Percentiles rank a stretch among this genome's conserved stretches.
Conservation (phyloP, 2,797 vertebrate genomes). For the Sebastes paucispinis region DNA sequence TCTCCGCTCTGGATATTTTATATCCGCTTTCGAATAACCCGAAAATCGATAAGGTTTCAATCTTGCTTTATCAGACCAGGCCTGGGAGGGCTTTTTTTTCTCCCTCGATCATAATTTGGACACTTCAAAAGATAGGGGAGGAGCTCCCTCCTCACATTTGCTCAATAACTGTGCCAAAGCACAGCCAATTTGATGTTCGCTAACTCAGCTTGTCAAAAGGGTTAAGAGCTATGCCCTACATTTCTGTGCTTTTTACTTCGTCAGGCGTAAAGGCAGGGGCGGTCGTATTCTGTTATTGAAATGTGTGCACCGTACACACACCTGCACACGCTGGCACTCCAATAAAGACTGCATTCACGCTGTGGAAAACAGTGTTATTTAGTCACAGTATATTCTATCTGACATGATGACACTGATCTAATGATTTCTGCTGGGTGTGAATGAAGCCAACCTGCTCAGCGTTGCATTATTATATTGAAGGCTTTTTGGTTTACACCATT, state of each 20-base stretch:
- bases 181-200: constrained; percentile 40
- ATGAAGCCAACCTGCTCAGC: not conserved
- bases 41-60: constrained; percentile 53
- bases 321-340: not conserved
- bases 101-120: constrained; percentile 45
- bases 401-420: not conserved
- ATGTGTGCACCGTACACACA: not conserved
- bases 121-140: constrained; percentile 45
- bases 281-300: constrained; percentile 40
- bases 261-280: constrained; percentile 27
- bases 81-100: not conserved
- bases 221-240: constrained; percentile 55
- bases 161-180: constrained; percentile 41
- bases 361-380: not conserved
- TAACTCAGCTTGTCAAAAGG: constrained; percentile 45
- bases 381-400: not conserved
- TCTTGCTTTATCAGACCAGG: constrained; percentile 41
- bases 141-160: constrained; percentile 37
- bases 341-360: not conserved
- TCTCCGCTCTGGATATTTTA: constrained; percentile 39
- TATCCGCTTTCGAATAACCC: constrained; percentile 51
- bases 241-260: constrained; percentile 51
- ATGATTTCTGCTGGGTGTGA: not conserved
- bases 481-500: not conserved
- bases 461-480: not conserved